Conservation (phyloP, 2,888 invertebrate genomes). For the Oeneis ivallda region DNA sequence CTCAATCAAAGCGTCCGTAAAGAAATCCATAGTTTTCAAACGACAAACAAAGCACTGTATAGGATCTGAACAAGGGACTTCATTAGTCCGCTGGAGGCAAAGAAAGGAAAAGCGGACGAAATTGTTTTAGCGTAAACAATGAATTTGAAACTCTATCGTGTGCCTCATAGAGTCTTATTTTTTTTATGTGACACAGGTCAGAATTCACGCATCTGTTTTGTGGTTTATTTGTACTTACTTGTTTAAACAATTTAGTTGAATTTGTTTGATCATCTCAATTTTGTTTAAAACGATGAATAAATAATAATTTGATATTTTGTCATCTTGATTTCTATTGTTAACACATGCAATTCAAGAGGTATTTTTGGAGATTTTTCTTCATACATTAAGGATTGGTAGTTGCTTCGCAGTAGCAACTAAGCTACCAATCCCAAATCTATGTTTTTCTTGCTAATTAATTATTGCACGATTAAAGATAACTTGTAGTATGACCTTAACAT, state of each 20-base stretch:
- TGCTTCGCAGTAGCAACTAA: no score
- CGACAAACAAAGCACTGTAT: conserved; percentile 40
- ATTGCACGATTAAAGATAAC: no score
- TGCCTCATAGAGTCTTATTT: conserved; percentile 1
- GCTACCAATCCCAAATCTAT: no score
- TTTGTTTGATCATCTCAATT: conserved; percentile 38
- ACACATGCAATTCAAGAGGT: not conserved
- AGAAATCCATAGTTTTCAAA: conserved; percentile 38
- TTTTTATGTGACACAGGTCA: not conserved
- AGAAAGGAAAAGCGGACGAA: conserved; percentile 39
- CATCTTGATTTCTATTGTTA: conserved; percentile 15
- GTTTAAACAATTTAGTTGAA: conserved; percentile 38
- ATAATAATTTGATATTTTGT: conserved; percentile 15
- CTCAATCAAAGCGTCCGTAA: conserved; percentile 34
- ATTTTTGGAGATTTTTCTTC: no score
- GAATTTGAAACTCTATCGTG: conserved; percentile 25
- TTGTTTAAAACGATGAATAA: conserved; percentile 34
- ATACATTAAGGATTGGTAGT: no score
- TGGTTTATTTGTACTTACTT: conserved; percentile 38
- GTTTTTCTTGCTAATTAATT: no score
- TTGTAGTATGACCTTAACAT: no score
- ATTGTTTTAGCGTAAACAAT: conserved; percentile 25
- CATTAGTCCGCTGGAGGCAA: conserved; percentile 39
- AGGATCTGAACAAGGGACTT: conserved; percentile 41
- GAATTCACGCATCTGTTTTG: conserved; percentile 29